phyloP scores from a whole-genome alignment of 2,797 vertebrate species.

The Phrynocephalus forsythii region DNA sequence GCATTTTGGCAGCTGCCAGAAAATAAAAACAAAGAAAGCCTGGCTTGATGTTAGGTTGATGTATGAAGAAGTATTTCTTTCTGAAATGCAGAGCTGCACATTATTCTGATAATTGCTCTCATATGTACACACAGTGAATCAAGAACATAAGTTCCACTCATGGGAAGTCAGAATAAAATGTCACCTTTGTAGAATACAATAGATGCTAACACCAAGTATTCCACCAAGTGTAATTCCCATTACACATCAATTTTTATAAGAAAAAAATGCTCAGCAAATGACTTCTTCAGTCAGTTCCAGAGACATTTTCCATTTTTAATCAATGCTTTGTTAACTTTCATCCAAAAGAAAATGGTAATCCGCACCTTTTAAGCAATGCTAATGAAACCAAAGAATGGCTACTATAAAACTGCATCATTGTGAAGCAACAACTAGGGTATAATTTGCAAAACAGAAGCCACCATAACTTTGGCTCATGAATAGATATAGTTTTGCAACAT shows the following conservation, averaged over 20 bases:
- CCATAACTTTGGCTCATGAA: conserved; percentile 30
- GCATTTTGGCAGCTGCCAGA: conserved; percentile 32
- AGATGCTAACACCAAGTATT: conserved; percentile 39
- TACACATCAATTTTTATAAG: conserved; percentile 31
- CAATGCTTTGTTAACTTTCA: not conserved
- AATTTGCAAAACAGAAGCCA: conserved; percentile 27
- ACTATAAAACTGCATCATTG: not conserved
- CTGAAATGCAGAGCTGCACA: not conserved
- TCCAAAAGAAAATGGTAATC: conserved; percentile 11
- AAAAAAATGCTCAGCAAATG: conserved; percentile 32
- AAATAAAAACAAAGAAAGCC: conserved; percentile 52
- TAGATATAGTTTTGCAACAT: conserved; percentile 37
- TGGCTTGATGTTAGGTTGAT: conserved; percentile 26
- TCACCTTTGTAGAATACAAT: conserved; percentile 37
- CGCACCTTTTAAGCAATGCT: not conserved
- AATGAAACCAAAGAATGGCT: not conserved
- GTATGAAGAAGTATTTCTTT: conserved; percentile 8
- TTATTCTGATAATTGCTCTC: conserved; percentile 18
- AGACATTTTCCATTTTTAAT: conserved; percentile 41
- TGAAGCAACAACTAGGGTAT: not conserved
- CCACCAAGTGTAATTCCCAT: conserved; percentile 28
- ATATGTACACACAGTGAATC: conserved; percentile 41
- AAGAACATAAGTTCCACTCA: conserved; percentile 40
- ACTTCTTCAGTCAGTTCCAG: conserved; percentile 39
- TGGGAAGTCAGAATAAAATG: conserved; percentile 36